These are phyloP conservation scores for Drosophila nasuta DNA, from an alignment of 1,140 invertebrate genomes.

Conservation along the genomic window DNA sequence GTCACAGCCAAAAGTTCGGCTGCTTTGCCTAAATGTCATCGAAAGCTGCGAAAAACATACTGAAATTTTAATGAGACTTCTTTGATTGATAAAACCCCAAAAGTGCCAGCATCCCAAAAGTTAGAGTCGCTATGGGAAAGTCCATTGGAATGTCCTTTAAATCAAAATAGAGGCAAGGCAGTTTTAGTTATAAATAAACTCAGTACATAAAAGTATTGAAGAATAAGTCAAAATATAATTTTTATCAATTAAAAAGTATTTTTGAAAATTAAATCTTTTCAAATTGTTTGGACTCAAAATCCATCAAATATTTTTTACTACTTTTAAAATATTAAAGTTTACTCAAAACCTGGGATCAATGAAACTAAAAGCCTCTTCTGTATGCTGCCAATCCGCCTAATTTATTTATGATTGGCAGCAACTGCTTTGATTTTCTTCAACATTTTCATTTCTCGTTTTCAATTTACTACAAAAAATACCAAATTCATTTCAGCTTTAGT, in stretches of 20 bases:
- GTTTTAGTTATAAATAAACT: too few species aligned
- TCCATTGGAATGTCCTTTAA: too few species aligned
- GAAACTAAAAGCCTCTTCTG: neutral
- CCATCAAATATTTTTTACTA: too few species aligned
- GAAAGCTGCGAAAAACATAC: constrained; percentile 35
- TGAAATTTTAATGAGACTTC: constrained; percentile 55
- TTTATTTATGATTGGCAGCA: neutral
- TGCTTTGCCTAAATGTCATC: constrained; percentile 10
- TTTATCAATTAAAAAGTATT: too few species aligned
- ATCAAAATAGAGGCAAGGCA: too few species aligned
- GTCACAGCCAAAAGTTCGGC: constrained; percentile 42
- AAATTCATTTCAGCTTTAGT: neutral
- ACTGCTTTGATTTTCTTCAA: neutral
- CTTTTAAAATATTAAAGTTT: neutral
- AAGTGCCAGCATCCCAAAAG: neutral
- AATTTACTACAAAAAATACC: neutral
- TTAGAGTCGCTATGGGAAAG: neutral
- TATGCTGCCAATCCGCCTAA: neutral
- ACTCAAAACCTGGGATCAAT: neutral
- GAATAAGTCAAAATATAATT: too few species aligned
- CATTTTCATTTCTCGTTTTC: neutral
- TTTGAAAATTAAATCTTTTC: too few species aligned
- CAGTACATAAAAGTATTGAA: too few species aligned
- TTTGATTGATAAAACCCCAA: constrained; percentile 49
- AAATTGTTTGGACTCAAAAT: too few species aligned